Evolutionary conservation across 2,113 vertebrate genomes (phyloP).

Genomic region (Hemichromis elongatus): DNA sequence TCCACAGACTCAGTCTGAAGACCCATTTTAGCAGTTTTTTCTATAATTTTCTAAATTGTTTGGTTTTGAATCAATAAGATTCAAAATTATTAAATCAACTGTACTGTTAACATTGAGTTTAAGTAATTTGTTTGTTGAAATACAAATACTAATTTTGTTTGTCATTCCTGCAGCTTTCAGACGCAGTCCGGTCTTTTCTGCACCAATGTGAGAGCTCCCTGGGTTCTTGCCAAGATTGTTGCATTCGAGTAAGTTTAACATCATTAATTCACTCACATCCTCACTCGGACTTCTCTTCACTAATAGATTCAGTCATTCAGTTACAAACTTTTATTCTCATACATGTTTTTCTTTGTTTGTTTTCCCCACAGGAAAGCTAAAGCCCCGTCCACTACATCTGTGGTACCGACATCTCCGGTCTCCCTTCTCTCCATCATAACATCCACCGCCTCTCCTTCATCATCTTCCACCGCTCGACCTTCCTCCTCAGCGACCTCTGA

Average conservation of each 20-base stretch:
- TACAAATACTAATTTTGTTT: neutral
- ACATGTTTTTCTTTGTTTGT: neutral
- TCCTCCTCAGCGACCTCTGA: neutral
- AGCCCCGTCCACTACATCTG: neutral
- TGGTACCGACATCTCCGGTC: neutral
- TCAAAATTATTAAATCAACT: neutral
- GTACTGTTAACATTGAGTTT: too few relatives aligned
- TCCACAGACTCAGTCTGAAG: neutral
- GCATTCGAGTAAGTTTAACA: constrained; percentile 1
- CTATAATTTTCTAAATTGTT: neutral
- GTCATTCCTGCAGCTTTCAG: constrained; percentile 29
- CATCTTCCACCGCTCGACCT: accelerated
- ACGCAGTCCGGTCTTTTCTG: constrained; percentile 14
- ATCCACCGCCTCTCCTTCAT: neutral
- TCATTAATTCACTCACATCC: accelerated
- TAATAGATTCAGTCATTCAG: neutral
- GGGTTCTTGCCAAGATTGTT: neutral
- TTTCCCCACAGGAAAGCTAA: neutral
- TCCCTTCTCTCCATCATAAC: constrained; percentile 1
- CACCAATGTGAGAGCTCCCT: neutral
- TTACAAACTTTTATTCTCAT: neutral
- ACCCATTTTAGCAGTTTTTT: neutral
- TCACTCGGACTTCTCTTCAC: neutral
- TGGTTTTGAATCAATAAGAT: neutral
- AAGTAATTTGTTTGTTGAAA: neutral